Base-by-base conservation (phyloP, 2,113 vertebrate genomes). In the Istiophorus platypterus region DNA sequence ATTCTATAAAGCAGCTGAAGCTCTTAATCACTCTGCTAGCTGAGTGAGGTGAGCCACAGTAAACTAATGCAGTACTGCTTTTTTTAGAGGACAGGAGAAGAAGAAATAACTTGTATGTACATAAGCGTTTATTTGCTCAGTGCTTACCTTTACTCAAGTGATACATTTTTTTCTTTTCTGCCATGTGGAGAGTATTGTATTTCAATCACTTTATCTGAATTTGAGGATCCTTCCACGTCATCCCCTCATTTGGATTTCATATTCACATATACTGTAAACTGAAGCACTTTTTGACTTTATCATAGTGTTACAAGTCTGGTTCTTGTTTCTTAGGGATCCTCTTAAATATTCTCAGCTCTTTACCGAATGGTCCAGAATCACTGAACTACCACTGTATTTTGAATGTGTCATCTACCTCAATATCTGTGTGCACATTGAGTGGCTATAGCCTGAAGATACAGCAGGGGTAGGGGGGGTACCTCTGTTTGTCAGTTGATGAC, bases 401-500 rank as follows among this genome's bases (percentile, higher is more conserved):
- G 12, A 62, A 13, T 12, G 20, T 2, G 3, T 39, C 17, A 0
- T 20, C 52, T 73, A 31, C 34, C 12, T 85, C 27, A 27, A 57
- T 85, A 73, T 88, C 47, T 66, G 85, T 82, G 71, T 20, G 39
- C 63, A 59, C 54, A 42, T 68, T 18, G 74, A 77, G 65, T 51
- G 24, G 71, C 65, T 70, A 63, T 65, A 79, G 80, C 85, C 58
- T 51, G 20, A 39, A 84, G 69, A 73, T 20, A 9, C 49, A 11
- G 31, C 20, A 39, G 39, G 11, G 13, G 15, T n/a, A 64, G 63
- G 20, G 45, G 64, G 68, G 59, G 45, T 62, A 74, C 78, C 81
- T 86, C 67, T 89, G 80, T 83, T 89, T 63, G 89, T 93, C 91
- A 84, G 77, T 93, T 91, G 92, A 92, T 90, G 89, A 83, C 89